Evolutionary conservation across 1,140 invertebrate species (phyloP).

Genomic region (Nymphalis io): DNA sequence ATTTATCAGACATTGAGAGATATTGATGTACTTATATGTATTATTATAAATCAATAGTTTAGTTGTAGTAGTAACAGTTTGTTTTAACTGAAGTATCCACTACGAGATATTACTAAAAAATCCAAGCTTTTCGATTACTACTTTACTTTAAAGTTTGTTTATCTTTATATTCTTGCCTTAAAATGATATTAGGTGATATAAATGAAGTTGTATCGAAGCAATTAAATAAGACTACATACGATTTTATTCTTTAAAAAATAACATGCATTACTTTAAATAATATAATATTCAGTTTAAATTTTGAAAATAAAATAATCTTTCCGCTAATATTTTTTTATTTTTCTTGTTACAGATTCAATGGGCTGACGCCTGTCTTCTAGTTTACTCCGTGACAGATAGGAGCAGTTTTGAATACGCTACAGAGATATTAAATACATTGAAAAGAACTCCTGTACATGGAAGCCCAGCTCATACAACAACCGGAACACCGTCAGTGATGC

Average conservation of each 20-base stretch:
- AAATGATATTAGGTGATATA: too few relatives aligned
- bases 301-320: too few relatives aligned
- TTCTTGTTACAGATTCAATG: constrained; percentile 83
- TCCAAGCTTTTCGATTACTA: too few relatives aligned
- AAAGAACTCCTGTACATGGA: constrained; percentile 68
- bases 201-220: not conserved
- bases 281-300: too few relatives aligned
- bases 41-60: too few relatives aligned
- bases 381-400: constrained; percentile 89
- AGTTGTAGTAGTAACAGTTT: too few relatives aligned
- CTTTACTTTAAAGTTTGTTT: too few relatives aligned
- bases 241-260: not conserved
- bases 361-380: constrained; percentile 89
- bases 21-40: not conserved
- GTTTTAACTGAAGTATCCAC: not conserved
- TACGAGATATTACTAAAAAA: too few relatives aligned
- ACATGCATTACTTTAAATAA: not conserved
- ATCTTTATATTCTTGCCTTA: too few relatives aligned
- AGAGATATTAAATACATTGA: constrained; percentile 83
- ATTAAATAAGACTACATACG: not conserved
- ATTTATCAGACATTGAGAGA: not conserved
- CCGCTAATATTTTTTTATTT: too few relatives aligned
- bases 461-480: constrained; percentile 62
- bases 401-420: constrained; percentile 86
- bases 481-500: constrained; percentile 63